phyloP scores from a whole-genome alignment of 1,140 invertebrate species.

The Nautilus pompilius region DNA sequence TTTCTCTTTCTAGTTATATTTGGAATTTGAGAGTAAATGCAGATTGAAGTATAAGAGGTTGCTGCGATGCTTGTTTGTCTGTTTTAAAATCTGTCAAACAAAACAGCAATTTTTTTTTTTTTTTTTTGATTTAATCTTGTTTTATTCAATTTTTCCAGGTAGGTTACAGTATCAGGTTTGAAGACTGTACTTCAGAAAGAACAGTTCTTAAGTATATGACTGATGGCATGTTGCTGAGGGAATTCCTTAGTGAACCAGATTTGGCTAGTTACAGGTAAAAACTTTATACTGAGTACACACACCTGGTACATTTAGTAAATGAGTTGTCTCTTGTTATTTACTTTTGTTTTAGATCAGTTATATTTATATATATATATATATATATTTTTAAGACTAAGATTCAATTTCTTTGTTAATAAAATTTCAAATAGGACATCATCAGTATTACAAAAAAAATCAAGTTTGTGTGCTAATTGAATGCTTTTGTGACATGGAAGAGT shows the following conservation, averaged over 20 bases:
- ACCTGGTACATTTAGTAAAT: not conserved
- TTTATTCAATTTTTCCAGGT: constrained; percentile 57
- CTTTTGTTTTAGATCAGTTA: not conserved
- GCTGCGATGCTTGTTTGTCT: too few species aligned
- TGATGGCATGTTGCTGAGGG: constrained; percentile 95
- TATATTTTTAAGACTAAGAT: too few species aligned
- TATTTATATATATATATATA: constrained; percentile 3
- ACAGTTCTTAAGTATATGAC: constrained; percentile 98
- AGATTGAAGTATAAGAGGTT: too few species aligned
- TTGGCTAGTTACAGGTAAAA: constrained; percentile 75
- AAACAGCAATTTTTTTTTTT: not conserved
- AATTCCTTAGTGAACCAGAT: constrained; percentile 97
- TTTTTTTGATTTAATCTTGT: not conserved
- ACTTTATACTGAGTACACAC: too few species aligned
- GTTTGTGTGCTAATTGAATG: too few species aligned
- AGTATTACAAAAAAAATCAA: too few species aligned
- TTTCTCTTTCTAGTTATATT: too few species aligned
- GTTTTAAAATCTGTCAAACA: too few species aligned
- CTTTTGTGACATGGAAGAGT: too few species aligned
- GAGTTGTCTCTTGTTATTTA: not conserved
- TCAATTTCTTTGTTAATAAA: too few species aligned
- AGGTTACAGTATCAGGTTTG: constrained; percentile 76
- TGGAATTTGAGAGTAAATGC: too few species aligned
- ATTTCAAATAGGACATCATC: too few species aligned
- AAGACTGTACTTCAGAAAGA: constrained; percentile 73